Percentiles rank a stretch among this genome's conserved stretches.
These are phyloP conservation scores for Graptemys geographica DNA, from an alignment of 2,797 vertebrate genomes.

Conservation along the genomic window DNA sequence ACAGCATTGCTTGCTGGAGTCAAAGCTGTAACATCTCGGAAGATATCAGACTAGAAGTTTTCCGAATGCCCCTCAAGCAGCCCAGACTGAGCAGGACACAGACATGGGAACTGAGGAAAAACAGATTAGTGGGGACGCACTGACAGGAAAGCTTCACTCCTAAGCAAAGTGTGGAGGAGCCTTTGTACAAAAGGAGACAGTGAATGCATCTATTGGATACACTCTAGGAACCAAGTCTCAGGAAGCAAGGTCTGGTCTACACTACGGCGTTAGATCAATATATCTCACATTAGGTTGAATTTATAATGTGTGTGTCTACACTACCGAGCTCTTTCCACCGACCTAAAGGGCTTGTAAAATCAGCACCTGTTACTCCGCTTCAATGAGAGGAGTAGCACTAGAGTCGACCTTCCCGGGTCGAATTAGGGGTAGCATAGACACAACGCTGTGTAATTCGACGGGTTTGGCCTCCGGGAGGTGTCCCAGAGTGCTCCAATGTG, in stretches of 20 bases:
- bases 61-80: background rate
- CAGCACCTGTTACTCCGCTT: too few relatives aligned
- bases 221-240: background rate
- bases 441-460: too few relatives aligned
- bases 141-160: background rate
- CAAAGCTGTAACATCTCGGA: rapidly evolving
- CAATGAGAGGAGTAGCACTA: too few relatives aligned
- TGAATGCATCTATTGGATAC: background rate
- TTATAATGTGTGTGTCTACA: too few relatives aligned
- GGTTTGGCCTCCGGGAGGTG: too few relatives aligned
- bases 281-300: too few relatives aligned
- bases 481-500: too few relatives aligned
- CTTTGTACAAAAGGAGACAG: background rate
- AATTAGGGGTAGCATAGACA: too few relatives aligned
- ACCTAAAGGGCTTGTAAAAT: too few relatives aligned
- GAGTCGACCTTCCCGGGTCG: too few relatives aligned
- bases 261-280: too few relatives aligned
- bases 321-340: too few relatives aligned
- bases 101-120: background rate
- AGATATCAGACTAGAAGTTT: background rate
- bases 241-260: background rate
- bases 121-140: background rate
- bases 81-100: background rate
- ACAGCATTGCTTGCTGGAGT: background rate
- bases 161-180: background rate